Evolutionary conservation across 1,140 invertebrate genomes (phyloP), one percentile per base, ranked within the genome.

Genomic region (Lasioglossum albipes): DNA sequence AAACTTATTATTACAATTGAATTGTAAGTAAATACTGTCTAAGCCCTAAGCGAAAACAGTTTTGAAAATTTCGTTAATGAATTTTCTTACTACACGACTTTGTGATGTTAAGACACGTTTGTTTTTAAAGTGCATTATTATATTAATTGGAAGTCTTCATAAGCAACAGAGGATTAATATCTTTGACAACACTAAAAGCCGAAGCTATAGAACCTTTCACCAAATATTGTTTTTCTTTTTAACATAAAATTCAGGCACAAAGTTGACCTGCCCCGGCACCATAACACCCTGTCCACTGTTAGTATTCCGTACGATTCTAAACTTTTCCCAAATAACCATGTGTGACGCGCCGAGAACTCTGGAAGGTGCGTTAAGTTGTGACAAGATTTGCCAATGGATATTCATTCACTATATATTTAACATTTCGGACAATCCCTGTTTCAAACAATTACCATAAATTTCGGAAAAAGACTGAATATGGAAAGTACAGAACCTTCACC

Each of bases 291-390:
- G 31, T 82, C 68, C 68, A 77, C 70, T 84, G 66, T 88, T 88
- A 88, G 83, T 88, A 79, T 27, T 64, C 62, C 67, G 57, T 62
- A 83, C 42, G 27, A 79, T 77, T 45, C 75, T 68, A 82, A 75
- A 61, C 64, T 64, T 70, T 69, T 75, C 49, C 41, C 36, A 78
- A 31, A 72, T 66, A 67, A 80, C 57, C 64, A 57, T 86, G 65
- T 36, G 89, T 68, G 89, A 83, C 85, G 75, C 81, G 89, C 88
- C 79, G 92, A 93, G 92, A 93, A 92, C 93, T 93, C 91, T 91
- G 93, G 93, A 93, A 94, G 93, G 92, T 94, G 93, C 93, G 93
- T 94, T 94, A 94, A 94, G 93, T 93, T 92, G 93, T 94, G 92
- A 93, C 93, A 93, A 93, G 92, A 93, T 92, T 92, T 91, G 88